Conservation (phyloP, 2,888 invertebrate genomes). For the Rosalia funebris region DNA sequence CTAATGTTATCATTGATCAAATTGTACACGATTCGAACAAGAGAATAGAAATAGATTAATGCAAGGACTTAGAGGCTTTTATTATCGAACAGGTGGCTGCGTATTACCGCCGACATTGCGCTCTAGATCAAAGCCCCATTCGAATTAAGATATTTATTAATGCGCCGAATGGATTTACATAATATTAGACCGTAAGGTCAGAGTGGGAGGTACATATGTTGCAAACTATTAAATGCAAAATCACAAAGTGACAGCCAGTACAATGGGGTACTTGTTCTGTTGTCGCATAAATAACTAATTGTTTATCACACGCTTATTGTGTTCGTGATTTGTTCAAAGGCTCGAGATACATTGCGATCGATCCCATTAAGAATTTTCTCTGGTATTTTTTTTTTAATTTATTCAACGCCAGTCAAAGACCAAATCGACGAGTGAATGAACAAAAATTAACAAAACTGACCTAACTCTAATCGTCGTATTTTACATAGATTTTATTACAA, state of each 20-base stretch:
- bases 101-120: background rate
- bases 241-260: slow-evolving; percentile 25
- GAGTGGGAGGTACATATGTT: slow-evolving; percentile 29
- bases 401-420: too few relatives aligned
- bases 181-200: slow-evolving; percentile 31
- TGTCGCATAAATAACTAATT: slow-evolving; percentile 27
- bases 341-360: too few relatives aligned
- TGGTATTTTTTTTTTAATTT: too few relatives aligned
- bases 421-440: too few relatives aligned
- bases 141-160: slow-evolving; percentile 40
- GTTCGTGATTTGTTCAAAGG: slow-evolving; percentile 1
- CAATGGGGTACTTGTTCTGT: slow-evolving; percentile 24
- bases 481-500: too few relatives aligned
- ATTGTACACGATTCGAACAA: too few relatives aligned
- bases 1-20: too few relatives aligned
- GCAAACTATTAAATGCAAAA: slow-evolving; percentile 28
- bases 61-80: background rate
- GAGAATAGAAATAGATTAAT: too few relatives aligned
- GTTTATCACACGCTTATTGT: slow-evolving; percentile 13
- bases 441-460: too few relatives aligned
- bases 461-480: too few relatives aligned
- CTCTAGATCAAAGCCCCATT: slow-evolving; percentile 22
- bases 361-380: too few relatives aligned
- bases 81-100: background rate
- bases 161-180: slow-evolving; percentile 36